Percentiles rank a stretch among this genome's conserved stretches.
Evolutionary conservation across 53 echinoderm and acorn worm species (phyloP).

Genomic region (Antedon mediterranea): DNA sequence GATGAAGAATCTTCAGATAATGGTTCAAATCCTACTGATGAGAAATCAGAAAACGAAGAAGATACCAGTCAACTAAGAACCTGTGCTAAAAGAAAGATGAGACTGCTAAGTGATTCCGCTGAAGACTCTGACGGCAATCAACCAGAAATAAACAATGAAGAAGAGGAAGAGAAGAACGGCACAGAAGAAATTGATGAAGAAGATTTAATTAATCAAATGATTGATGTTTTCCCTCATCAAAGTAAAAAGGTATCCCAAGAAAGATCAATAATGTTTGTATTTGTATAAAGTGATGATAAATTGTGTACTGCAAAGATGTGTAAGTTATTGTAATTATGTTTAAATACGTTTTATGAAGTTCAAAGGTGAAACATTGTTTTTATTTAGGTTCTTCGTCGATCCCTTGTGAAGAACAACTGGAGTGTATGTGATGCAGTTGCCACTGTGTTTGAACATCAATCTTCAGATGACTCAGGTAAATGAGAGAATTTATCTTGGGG

Average conservation of each 20-base stretch:
- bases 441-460: neutral
- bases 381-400: neutral
- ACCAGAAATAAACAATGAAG: neutral
- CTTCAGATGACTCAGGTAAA: neutral
- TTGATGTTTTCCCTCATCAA: neutral
- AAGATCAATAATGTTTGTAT: too few species aligned
- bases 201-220: neutral
- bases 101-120: neutral
- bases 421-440: neutral
- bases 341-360: too few species aligned
- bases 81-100: neutral
- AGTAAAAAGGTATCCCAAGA: neutral
- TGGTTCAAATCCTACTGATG: neutral
- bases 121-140: neutral
- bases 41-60: neutral
- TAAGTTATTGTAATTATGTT: too few species aligned
- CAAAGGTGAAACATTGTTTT: neutral
- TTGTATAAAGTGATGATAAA: too few species aligned
- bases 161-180: neutral
- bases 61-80: neutral
- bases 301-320: too few species aligned
- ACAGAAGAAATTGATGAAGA: neutral
- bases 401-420: neutral
- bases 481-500: too few species aligned
- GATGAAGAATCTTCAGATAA: neutral